phyloP scores from a whole-genome alignment of 2,888 invertebrate species.

The Tetrapedia diversipes region DNA sequence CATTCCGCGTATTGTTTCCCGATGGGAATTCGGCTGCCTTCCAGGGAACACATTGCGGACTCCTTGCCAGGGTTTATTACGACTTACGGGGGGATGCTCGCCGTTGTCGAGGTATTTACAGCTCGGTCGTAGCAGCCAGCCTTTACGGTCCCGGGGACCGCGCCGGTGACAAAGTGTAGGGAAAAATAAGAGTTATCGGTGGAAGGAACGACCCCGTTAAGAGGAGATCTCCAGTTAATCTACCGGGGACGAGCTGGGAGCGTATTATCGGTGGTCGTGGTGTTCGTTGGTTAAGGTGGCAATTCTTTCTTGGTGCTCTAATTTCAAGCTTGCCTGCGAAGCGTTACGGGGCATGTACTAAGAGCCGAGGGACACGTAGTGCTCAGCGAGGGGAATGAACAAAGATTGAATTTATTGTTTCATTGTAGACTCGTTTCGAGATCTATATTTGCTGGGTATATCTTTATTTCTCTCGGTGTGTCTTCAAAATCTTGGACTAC shows the following conservation, averaged over 20 bases:
- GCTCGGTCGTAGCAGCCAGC: slow-evolving; percentile 52
- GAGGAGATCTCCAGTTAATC: slow-evolving; percentile 52
- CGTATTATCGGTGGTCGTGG: slow-evolving; percentile 21
- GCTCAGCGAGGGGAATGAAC: no score
- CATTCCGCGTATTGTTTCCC: slow-evolving; percentile 64
- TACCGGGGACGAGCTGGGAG: slow-evolving; percentile 10
- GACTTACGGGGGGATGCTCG: slow-evolving; percentile 71
- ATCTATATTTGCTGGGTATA: no score
- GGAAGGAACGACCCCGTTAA: slow-evolving; percentile 31
- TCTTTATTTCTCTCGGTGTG: no score
- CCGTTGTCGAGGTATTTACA: slow-evolving; percentile 70
- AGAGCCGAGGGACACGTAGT: no score
- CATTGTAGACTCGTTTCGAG: no score
- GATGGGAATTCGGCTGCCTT: slow-evolving; percentile 58
- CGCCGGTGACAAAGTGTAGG: slow-evolving; percentile 44
- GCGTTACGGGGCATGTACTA: no score
- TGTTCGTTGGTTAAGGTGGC: not conserved
- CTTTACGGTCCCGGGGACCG: slow-evolving; percentile 55
- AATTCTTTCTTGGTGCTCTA: slow-evolving; percentile 9
- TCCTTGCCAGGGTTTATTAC: slow-evolving; percentile 69
- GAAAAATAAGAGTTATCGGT: slow-evolving; percentile 59
- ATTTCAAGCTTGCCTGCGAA: not conserved
- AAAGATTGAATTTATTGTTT: no score
- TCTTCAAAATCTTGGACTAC: no score
- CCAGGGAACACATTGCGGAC: slow-evolving; percentile 63